Base-by-base conservation (phyloP, 2,113 vertebrate species). In the Melanotaenia duboulayi region DNA sequence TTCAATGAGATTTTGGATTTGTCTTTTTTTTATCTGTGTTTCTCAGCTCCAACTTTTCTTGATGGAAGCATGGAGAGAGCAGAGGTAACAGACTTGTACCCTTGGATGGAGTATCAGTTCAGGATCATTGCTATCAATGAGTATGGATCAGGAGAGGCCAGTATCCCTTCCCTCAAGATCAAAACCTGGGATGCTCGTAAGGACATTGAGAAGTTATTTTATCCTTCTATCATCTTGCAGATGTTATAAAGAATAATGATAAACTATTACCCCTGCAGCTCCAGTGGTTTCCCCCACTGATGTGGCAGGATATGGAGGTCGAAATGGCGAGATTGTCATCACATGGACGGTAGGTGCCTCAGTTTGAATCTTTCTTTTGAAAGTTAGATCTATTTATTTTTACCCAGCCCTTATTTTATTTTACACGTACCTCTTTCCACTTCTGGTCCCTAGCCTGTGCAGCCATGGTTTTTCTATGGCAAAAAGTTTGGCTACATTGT, bases 41-140 rank as follows among this genome's bases (percentile, higher is more conserved):
- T 59, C 85, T 81, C 70, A 99, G 98, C 96, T 81, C 96, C 97
- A 19, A 80, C 92, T 28, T 69, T 95, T 82, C 92, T 99, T 82
- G 96, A 98, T 77, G 95, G 96, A 67, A 95, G 94, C 52, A 83
- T 93, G 80, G 96, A 97, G 57, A 90, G 81, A 9, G 95, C 95
- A 51, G 96, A 92, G 23, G 94, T 98, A 42, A 93, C 95, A 6
- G 96, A 97, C 75, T 92, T 99, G 84, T 97, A 95, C 72, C 95
- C 97, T 0, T 99, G 97, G 97, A 95, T 98, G 96, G 95, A 97
- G 46, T 99, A 99, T 76, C 95, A 99, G 84, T 99, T 99, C 85
- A 94, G 96, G 12, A 95, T 98, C 61, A 94, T 96, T 59, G 98
- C 98, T 54, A 95, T 90, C 46, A 99, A 98, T 64, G 96, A 96